A percentile compares a stretch with the other conserved stretches of the same genome.
These are phyloP conservation scores for Mormyrus proboscirostris DNA, from an alignment of 2,797 vertebrate species.

Conservation along the genomic window DNA sequence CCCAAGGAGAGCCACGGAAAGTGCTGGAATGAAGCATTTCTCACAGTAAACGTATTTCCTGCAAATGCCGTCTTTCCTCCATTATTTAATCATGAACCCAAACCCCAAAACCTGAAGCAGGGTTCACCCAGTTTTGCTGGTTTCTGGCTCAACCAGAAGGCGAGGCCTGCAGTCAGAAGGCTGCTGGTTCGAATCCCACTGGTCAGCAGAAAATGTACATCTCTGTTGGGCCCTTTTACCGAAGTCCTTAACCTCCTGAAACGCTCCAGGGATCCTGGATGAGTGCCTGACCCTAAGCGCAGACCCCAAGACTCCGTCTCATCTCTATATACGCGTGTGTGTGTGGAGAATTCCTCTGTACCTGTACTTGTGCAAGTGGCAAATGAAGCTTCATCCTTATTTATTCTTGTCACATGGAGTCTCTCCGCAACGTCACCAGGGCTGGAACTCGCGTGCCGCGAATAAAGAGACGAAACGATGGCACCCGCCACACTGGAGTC, in stretches of 20 bases:
- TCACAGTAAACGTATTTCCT: constrained; percentile 54
- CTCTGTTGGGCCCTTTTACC: background rate
- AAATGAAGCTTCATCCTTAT: constrained; percentile 52
- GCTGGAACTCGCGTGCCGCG: constrained; percentile 64
- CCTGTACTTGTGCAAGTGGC: background rate
- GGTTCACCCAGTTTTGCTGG: background rate
- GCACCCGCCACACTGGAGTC: constrained; percentile 54
- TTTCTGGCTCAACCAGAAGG: background rate
- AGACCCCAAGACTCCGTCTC: background rate
- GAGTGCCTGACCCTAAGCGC: background rate
- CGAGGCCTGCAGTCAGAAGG: background rate
- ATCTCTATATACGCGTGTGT: background rate
- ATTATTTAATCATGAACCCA: constrained; percentile 66
- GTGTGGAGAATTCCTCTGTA: background rate
- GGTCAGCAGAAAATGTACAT: background rate
- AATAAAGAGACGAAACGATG: constrained; percentile 59
- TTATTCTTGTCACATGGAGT: constrained; percentile 58
- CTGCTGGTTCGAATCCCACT: background rate
- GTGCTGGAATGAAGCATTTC: constrained; percentile 55
- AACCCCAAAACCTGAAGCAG: background rate
- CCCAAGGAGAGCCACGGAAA: background rate
- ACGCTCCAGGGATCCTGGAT: background rate
- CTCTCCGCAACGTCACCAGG: constrained; percentile 59
- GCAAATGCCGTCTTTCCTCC: constrained; percentile 52
- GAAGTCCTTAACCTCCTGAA: background rate